Percentiles rank a stretch among this genome's conserved stretches.
These are phyloP conservation scores for Drosophila borealis DNA, from an alignment of 2,888 invertebrate species.

Conservation along the genomic window DNA sequence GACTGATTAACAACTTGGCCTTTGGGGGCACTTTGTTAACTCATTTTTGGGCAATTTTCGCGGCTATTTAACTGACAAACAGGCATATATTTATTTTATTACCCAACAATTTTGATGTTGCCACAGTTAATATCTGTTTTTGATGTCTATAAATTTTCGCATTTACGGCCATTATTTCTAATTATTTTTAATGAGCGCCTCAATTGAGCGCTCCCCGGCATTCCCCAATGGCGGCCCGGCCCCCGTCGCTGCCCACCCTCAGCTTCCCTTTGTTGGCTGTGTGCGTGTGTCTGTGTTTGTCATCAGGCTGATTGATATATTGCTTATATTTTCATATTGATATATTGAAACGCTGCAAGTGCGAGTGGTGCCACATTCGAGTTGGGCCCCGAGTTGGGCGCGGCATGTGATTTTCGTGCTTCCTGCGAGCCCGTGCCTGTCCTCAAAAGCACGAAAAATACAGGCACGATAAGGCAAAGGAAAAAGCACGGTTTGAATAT, in stretches of 20 bases:
- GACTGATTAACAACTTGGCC: slow-evolving; percentile 53
- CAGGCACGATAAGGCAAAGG: no score
- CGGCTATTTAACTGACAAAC: slow-evolving; percentile 9
- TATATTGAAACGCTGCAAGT: slow-evolving; percentile 30
- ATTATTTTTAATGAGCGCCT: slow-evolving; percentile 62
- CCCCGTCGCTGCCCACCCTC: background rate
- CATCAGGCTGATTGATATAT: slow-evolving; percentile 47
- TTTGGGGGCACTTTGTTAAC: slow-evolving; percentile 26
- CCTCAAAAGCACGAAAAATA: no score
- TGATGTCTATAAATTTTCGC: slow-evolving; percentile 30
- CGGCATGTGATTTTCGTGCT: no score
- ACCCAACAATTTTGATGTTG: background rate
- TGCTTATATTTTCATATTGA: slow-evolving; percentile 34
- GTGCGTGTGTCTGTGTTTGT: slow-evolving; percentile 13
- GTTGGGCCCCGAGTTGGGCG: background rate
- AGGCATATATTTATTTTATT: slow-evolving; percentile 1
- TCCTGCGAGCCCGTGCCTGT: no score
- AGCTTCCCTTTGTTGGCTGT: background rate
- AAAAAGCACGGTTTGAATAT: no score
- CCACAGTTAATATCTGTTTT: slow-evolving; percentile 11
- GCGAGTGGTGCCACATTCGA: slow-evolving; percentile 15
- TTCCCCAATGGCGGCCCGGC: background rate
- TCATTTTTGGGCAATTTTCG: slow-evolving; percentile 42
- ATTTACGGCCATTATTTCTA: slow-evolving; percentile 56
- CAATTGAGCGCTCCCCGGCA: no score